Evolutionary conservation across 2,888 invertebrate genomes (phyloP), one percentile per base, ranked within the genome.

Genomic region (Acanthococcus lagerstroemiae): DNA sequence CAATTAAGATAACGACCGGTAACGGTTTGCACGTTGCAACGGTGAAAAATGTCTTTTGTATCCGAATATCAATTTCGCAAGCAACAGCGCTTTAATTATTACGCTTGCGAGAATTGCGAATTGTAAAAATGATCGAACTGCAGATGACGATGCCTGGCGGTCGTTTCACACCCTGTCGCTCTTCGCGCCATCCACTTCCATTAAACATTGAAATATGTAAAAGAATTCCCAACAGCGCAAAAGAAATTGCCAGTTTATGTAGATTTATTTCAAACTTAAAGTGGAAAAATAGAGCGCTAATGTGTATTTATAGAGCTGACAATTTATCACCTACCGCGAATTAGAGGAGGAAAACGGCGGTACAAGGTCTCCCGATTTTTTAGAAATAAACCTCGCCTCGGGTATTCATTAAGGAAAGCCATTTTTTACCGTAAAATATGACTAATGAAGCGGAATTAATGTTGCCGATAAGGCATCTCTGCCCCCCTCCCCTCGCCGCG

Each of bases 401-500:
- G 44, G 45, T 58, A 46, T 58, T 58, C 58, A 58, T 58, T 58
- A 58, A 58, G 45, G n/a, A 17, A 44, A 58, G 25, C 58, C 58
- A 58, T 58, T 58, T 58, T 58, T 58, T 58, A 45, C 24, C 25
- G 45, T 46, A 37, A 46, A 58, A 58, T 58, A 58, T 58, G 58
- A 58, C 58, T 58, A 58, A 58, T 58, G 58, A 58, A 58, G 45
- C 58, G 58, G 58, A 58, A 58, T 45, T 58, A 58, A 58, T 58
- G 58, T 58, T 45, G 58, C 55, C 45, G 58, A 58, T 58, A 58
- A 58, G 58, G 45, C 58, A 58, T 58, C 58, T 58, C 45, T 19
- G 17, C 19, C n/a, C n/a, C n/a, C n/a, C n/a, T n/a, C n/a, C n/a
- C n/a, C n/a, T n/a, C n/a, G n/a, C n/a, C n/a, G n/a, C n/a, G n/a